A percentile compares a stretch with the other conserved stretches of the same genome.
Evolutionary conservation across 2,797 vertebrate genomes (phyloP).

Genomic region (Anomalospiza imberbis): DNA sequence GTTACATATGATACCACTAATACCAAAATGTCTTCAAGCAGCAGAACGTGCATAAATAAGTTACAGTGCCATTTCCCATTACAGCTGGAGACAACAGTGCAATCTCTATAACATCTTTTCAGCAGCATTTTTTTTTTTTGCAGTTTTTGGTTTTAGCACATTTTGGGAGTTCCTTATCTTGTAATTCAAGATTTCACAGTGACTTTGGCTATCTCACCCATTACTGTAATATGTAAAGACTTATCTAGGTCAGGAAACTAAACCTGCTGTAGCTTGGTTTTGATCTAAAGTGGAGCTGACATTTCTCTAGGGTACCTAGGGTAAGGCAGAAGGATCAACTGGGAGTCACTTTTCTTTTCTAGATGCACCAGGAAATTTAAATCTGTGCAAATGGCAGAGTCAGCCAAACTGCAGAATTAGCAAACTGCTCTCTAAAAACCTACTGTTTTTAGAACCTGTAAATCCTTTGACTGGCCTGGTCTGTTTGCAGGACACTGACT

Average conservation of each 20-base stretch:
- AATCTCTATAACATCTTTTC: background rate
- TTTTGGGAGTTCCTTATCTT: background rate
- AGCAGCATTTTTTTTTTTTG: background rate
- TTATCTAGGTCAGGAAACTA: slow-evolving; percentile 62
- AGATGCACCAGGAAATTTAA: background rate
- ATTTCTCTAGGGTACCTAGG: slow-evolving; percentile 54
- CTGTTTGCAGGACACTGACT: background rate
- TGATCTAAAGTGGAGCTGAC: slow-evolving; percentile 47
- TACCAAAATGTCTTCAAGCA: background rate
- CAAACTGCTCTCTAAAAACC: background rate
- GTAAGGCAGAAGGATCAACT: slow-evolving; percentile 49
- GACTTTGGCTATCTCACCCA: slow-evolving; percentile 17
- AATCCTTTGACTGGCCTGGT: background rate
- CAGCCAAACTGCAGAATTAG: background rate
- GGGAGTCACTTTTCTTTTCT: slow-evolving; percentile 48
- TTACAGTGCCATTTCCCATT: background rate
- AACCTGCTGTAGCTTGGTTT: slow-evolving; percentile 33
- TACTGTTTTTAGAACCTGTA: background rate
- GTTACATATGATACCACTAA: background rate
- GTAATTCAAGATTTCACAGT: background rate
- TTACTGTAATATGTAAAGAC: slow-evolving; percentile 14
- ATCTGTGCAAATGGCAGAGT: background rate
- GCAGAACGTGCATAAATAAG: background rate
- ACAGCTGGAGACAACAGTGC: background rate
- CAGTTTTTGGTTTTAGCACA: background rate